These are phyloP conservation scores for Epirrita christyi DNA, from an alignment of 2,888 invertebrate species.

Conservation along the genomic window DNA sequence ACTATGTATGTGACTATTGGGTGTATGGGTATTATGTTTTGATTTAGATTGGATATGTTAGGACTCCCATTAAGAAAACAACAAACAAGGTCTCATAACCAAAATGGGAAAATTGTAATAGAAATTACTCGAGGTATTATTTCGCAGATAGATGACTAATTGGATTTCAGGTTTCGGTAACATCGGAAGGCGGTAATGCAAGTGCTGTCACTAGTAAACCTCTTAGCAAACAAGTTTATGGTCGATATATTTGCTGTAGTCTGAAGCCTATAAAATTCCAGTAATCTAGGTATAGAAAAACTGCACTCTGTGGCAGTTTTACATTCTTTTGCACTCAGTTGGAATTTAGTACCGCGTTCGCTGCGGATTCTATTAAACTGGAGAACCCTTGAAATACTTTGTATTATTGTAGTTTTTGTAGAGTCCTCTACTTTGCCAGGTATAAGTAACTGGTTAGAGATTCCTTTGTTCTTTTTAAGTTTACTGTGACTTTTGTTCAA, in stretches of 20 bases:
- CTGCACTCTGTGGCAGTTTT: conserved; percentile 44
- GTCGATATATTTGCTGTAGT: conserved; percentile 7
- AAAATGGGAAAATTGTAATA: no score
- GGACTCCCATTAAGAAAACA: no score
- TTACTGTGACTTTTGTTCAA: conserved; percentile 12
- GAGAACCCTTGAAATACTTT: conserved; percentile 34
- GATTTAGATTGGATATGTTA: no score
- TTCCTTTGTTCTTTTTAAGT: conserved; percentile 17
- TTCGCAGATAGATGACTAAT: not conserved
- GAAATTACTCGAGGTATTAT: no score
- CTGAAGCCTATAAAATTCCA: conserved; percentile 42
- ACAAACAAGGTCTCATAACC: no score
- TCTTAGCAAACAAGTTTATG: conserved; percentile 16
- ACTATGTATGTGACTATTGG: no score
- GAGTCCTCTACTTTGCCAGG: conserved; percentile 21
- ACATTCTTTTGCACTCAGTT: conserved; percentile 52
- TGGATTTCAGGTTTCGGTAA: conserved; percentile 12
- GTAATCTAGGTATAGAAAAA: conserved; percentile 44
- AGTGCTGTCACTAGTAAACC: conserved; percentile 4
- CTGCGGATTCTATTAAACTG: conserved; percentile 37
- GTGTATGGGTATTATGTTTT: no score
- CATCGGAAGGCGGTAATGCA: conserved; percentile 4
- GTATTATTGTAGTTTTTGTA: conserved; percentile 28
- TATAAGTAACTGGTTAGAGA: conserved; percentile 19
- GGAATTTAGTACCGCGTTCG: conserved; percentile 48